A percentile compares a stretch with the other conserved stretches of the same genome.
Conservation (phyloP, 2,888 invertebrate genomes). For the Steinernema hermaphroditum region DNA sequence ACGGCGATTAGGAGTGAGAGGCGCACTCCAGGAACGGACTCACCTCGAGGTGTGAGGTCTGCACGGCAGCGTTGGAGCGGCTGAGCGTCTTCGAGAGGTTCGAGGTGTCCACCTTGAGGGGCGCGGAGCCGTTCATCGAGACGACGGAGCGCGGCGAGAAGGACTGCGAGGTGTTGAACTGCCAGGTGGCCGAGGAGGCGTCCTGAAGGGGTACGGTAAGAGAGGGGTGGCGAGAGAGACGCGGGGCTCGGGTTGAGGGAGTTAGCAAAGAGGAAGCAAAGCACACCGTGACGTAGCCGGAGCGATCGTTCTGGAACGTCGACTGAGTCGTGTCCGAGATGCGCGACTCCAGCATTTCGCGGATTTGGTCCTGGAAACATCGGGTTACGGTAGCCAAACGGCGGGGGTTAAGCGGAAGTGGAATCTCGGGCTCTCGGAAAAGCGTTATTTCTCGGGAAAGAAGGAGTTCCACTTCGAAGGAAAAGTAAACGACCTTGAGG, state of each 20-base stretch:
- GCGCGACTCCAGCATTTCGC: conserved; percentile 56
- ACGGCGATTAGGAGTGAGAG: background rate
- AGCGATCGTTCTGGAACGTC: conserved; percentile 51
- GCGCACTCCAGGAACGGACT: background rate
- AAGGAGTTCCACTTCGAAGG: background rate
- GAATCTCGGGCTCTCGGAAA: background rate
- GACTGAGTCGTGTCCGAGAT: conserved; percentile 52
- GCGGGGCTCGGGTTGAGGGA: conserved; percentile 2
- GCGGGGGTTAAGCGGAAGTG: background rate
- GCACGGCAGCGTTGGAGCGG: conserved; percentile 48
- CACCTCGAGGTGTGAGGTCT: conserved; percentile 21
- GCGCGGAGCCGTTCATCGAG: conserved; percentile 57
- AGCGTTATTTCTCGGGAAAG: background rate
- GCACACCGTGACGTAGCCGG: conserved; percentile 61
- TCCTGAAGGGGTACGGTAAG: conserved; percentile 47
- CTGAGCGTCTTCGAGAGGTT: conserved; percentile 57
- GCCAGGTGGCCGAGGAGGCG: conserved; percentile 64
- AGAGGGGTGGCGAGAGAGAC: background rate
- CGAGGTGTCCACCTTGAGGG: conserved; percentile 33
- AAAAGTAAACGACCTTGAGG: conserved; percentile 52
- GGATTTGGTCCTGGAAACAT: conserved; percentile 39
- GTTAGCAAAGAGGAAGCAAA: background rate
- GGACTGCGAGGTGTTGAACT: conserved; percentile 54
- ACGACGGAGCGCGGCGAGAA: conserved; percentile 66
- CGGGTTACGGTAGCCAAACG: conserved; percentile 28